Percentiles rank a stretch among this genome's conserved stretches.
Evolutionary conservation across 2,113 vertebrate species (phyloP).

Genomic region (Notechis scutatus): DNA sequence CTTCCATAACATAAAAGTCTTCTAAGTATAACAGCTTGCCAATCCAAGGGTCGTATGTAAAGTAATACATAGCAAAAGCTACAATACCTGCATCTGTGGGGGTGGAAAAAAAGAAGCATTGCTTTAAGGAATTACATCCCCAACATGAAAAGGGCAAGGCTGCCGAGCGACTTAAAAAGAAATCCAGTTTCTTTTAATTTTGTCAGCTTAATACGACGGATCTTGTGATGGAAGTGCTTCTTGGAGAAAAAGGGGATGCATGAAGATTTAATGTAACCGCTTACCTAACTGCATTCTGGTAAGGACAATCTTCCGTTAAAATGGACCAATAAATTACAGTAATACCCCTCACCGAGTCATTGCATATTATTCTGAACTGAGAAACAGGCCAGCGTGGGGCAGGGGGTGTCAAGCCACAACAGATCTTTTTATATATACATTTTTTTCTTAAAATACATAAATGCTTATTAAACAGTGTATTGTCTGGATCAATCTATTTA

Average conservation of each 20-base stretch:
- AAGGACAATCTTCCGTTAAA: neutral
- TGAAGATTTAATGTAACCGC: neutral
- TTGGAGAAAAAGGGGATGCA: neutral
- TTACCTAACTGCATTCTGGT: neutral
- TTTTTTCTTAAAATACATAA: no score
- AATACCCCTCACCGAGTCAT: no score
- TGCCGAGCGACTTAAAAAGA: neutral
- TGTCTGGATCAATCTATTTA: no score
- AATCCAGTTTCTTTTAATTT: neutral
- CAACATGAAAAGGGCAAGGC: no score
- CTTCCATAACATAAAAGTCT: conserved; percentile 75
- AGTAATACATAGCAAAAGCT: conserved; percentile 77
- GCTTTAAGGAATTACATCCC: neutral
- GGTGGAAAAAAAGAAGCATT: rapidly evolving
- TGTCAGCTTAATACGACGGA: neutral
- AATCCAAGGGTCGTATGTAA: conserved; percentile 75
- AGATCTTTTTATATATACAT: no score
- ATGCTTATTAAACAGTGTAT: no score
- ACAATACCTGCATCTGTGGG: conserved; percentile 56
- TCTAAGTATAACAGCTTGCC: conserved; percentile 78
- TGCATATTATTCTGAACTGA: no score
- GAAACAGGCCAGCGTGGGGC: no score
- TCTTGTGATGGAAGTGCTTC: neutral
- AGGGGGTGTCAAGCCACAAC: no score
- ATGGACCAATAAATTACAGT: neutral